Evolutionary conservation across 1,140 invertebrate genomes (phyloP), one percentile per base, ranked within the genome.

Genomic region (Drosophila nannoptera): DNA sequence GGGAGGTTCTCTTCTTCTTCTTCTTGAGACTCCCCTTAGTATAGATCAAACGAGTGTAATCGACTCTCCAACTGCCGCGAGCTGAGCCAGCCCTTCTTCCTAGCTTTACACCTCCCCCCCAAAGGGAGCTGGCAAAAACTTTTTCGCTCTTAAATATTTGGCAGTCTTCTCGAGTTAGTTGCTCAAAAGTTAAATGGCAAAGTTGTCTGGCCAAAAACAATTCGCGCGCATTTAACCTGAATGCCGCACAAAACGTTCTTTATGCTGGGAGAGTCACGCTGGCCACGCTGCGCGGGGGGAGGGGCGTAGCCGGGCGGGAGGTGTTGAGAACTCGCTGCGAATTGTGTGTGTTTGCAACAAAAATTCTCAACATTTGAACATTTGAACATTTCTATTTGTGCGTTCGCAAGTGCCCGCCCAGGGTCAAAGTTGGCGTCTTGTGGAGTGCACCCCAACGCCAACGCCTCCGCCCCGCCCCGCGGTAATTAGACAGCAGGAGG

Each of bases 151-250:
- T 84, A 83, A 84, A 84, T 86, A 76, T 73, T 83, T 83, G 76
- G 76, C 80, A 84, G 76, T 69, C 56, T 55, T 63, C 45, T 42
- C 32, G 29, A 50, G 22, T 49, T 71, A 43, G 69, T 84, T 86
- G 87, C 74, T 72, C 81, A 86, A 81, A 86, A 84, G 81, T 84
- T 86, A 84, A 84, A 84, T 84, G 77, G 69, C 73, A 84, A 84
- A 84, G 77, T 84, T 86, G 63, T 38, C 53, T 71, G 53, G 76
- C 77, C 67, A 77, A 84, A 84, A 84, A 86, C 81, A 84, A 86
- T 86, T 86, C 81, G 81, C 81, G 80, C 66, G 81, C 74, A 86
- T 86, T 86, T 86, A 86, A 86, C 73, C 81, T 77, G 81, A 84
- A 81, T 74, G 77, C 38, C 43, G 80, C 80, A 81, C 77, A 86